Evolutionary conservation across 2,113 vertebrate genomes (phyloP), one percentile per base, ranked within the genome.

Genomic region (Larimichthys polyactis): DNA sequence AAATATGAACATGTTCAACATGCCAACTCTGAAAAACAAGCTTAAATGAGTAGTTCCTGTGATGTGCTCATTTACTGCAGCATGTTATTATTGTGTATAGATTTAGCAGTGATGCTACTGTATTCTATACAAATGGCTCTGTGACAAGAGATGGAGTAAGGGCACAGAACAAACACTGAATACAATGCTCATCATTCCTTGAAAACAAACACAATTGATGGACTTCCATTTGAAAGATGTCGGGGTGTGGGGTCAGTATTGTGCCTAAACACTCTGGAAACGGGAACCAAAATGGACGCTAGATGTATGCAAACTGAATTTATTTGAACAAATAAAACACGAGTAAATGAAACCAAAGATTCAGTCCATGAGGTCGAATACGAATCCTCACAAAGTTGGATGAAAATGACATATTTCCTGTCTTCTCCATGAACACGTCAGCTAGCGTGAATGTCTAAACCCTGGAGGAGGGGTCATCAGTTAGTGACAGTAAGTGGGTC

Each of bases 401-500:
- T 65, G 71, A 52, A 84, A 60, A 72, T 62, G 69, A 78, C n/a
- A 69, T 51, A 82, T 71, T 43, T 51, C 49, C 51, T 70, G 63
- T 84, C 76, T 76, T 69, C 54, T 78, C 57, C 40, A 58, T 59
- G 55, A 81, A 60, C 63, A 74, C 24, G 16, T 86, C 87, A 88
- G 73, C 43, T 11, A 71, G 24, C 54, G 15, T 70, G 71, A 75
- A 58, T 19, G 60, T 79, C 59, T 82, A 79, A 91, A 88, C 86
- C 85, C 85, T 85, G 73, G 40, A 86, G 89, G 87, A 91, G 71
- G 62, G 79, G 84, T 89, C 84, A 90, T 93, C 87, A 83, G 80
- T 87, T 91, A 91, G 64, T 76, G 82, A 86, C 80, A 84, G 66
- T 90, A 94, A 93, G 85, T 91, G 90, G 92, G 94, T 94, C 91